Base-by-base conservation (phyloP, 2,113 vertebrate genomes). In the Elgaria multicarinata region DNA sequence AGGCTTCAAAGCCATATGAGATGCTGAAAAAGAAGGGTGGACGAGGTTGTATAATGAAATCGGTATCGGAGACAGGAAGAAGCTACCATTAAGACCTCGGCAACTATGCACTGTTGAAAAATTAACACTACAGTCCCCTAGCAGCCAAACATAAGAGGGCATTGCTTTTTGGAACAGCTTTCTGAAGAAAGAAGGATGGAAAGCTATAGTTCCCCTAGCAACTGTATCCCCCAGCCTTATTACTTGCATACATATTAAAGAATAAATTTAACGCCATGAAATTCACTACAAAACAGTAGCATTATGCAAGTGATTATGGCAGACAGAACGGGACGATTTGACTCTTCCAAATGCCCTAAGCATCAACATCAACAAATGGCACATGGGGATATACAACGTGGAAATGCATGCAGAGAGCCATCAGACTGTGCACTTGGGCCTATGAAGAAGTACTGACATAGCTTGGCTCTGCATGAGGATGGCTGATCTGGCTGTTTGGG, bases 181-280 rank as follows among this genome's bases (percentile, higher is more conserved):
- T 92, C 95, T 66, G 90, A 90, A 95, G 93, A 90, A 90, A 67
- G 86, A 67, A 87, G 80, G 89, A 85, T 95, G 95, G 91, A 90
- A 95, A 94, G 90, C 93, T 95, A 95, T 93, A 89, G 94, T 94
- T 95, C 95, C 94, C 95, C 91, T 89, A 95, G 95, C 95, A 95
- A 95, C 94, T 33, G n/a, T 95, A 95, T 94, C 89, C 93, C 93
- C 93, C 93, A 95, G 91, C 71, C 75, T 6, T 66, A 90, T 95
- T 92, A 92, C 28, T 90, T 18, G 50, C 0, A 90, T 94, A 94
- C 94, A 93, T 94, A 96, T 94, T 55, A 95, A 94, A 92, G 90
- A 88, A 94, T 96, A 95, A 95, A 96, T 95, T 95, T 93, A 94
- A 95, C 93, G 92, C 86, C 92, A 90, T 91, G 92, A 95, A 95